phyloP scores from a whole-genome alignment of 2,888 invertebrate genomes.

The Dolichopus griseipennis region DNA sequence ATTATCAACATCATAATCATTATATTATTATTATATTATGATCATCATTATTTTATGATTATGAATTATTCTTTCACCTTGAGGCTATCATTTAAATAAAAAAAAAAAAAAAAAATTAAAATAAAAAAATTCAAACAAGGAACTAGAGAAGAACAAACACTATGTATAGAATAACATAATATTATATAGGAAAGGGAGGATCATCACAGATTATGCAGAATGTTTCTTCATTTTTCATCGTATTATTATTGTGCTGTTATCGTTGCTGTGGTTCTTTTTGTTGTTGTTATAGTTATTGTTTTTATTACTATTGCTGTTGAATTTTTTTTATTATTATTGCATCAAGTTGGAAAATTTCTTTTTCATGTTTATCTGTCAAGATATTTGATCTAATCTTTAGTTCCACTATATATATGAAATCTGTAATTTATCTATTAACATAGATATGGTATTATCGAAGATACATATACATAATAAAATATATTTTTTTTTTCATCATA shows the following conservation, averaged over 20 bases:
- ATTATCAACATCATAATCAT: conserved; percentile 1
- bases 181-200: background rate
- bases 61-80: conserved; percentile 6
- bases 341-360: background rate
- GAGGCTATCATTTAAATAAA: background rate
- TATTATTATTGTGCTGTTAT: no score
- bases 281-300: no score
- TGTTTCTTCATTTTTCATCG: no score
- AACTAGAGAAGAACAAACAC: no score
- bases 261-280: no score
- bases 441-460: background rate
- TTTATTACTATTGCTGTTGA: no score
- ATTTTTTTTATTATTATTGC: no score
- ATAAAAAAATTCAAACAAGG: background rate
- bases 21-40: background rate
- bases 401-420: background rate
- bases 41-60: background rate
- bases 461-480: no score
- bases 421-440: conserved; percentile 6
- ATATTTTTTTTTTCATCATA: background rate
- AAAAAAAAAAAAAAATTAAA: background rate
- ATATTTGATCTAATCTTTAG: background rate
- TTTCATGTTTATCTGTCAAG: conserved; percentile 6
- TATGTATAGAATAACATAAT: no score
- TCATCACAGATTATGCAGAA: background rate